Conservation (phyloP, 2,888 invertebrate species). For the Cataglyphis livida region DNA sequence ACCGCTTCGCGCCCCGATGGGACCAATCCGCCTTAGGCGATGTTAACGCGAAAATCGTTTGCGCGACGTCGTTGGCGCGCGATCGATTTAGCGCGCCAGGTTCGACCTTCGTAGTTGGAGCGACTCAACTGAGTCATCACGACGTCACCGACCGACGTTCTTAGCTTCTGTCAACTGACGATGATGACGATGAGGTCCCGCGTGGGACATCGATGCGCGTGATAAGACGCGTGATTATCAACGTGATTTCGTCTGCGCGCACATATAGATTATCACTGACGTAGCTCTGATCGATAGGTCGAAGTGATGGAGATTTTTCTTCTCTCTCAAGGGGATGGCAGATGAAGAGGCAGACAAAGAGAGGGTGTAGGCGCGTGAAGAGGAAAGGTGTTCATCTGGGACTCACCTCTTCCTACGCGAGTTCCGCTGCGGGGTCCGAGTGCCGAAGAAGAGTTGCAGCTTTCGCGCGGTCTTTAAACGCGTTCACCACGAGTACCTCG, state of each 20-base stretch:
- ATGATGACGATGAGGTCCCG: slow-evolving; percentile 30
- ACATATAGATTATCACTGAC: slow-evolving; percentile 22
- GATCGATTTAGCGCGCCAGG: slow-evolving; percentile 60
- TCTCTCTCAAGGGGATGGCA: slow-evolving; percentile 16
- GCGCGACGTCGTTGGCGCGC: slow-evolving; percentile 35
- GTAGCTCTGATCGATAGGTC: slow-evolving; percentile 67
- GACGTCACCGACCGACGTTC: slow-evolving; percentile 24
- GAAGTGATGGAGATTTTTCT: slow-evolving; percentile 41
- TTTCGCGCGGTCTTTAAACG: slow-evolving; percentile 64
- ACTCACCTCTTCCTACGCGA: slow-evolving; percentile 75
- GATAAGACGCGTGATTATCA: slow-evolving; percentile 9
- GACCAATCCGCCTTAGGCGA: slow-evolving; percentile 18
- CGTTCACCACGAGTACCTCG: slow-evolving; percentile 55
- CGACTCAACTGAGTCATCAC: slow-evolving; percentile 51
- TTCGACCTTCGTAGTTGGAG: slow-evolving; percentile 54
- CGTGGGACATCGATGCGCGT: slow-evolving; percentile 29
- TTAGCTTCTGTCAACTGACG: slow-evolving; percentile 17
- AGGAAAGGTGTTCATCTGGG: slow-evolving; percentile 19
- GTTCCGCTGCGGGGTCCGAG: slow-evolving; percentile 77
- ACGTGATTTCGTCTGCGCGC: slow-evolving; percentile 18
- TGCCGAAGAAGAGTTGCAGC: slow-evolving; percentile 84
- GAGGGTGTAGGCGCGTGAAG: slow-evolving; percentile 9
- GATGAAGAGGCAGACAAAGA: slow-evolving; percentile 9
- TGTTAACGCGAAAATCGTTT: slow-evolving; percentile 38
- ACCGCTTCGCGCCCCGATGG: slow-evolving; percentile 42